phyloP scores from a whole-genome alignment of 1,140 invertebrate genomes.

The Drosophila nigrodunni region DNA sequence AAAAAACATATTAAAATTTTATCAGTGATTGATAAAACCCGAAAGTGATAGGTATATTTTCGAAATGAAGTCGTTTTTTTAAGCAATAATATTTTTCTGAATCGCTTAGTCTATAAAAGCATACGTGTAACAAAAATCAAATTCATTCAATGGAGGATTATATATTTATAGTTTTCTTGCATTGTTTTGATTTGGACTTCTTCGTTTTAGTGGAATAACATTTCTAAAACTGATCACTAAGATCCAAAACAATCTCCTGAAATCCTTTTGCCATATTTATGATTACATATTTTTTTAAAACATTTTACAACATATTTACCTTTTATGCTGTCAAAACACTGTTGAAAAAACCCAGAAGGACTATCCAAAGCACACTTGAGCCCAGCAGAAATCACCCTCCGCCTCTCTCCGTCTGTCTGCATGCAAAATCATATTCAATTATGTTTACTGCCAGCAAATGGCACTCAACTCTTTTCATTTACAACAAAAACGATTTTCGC shows the following conservation, averaged over 20 bases:
- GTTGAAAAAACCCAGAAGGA: neutral
- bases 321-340: neutral
- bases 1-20: slow-evolving; percentile 53
- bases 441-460: slow-evolving; percentile 40
- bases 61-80: neutral
- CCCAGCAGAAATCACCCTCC: slow-evolving; percentile 19
- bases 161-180: no score
- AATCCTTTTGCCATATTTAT: slow-evolving; percentile 5
- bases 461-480: slow-evolving; percentile 31
- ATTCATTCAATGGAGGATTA: no score
- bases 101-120: no score
- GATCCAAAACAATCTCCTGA: neutral
- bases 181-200: neutral
- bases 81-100: neutral
- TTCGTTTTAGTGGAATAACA: neutral
- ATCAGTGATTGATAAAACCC: slow-evolving; percentile 51
- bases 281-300: neutral
- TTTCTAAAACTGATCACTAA: neutral
- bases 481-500: slow-evolving; percentile 33
- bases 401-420: neutral
- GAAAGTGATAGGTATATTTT: neutral
- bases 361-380: slow-evolving; percentile 14
- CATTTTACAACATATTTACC: neutral
- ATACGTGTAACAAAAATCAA: no score
- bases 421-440: slow-evolving; percentile 50